Percentiles rank a stretch among this genome's conserved stretches.
Conservation (phyloP, 2,888 invertebrate genomes). For the Polyommatus iphigenia region DNA sequence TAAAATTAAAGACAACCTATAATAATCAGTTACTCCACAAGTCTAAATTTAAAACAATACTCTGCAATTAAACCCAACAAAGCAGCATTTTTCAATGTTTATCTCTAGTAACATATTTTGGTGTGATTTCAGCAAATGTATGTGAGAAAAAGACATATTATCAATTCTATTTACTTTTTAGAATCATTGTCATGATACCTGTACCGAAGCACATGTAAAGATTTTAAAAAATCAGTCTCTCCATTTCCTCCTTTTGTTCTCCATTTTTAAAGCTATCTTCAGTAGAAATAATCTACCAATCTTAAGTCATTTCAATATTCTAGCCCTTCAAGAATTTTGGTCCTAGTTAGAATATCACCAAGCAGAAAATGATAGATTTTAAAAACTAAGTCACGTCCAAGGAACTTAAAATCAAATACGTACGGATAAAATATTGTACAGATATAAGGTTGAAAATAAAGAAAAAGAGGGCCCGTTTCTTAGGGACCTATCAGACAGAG, state of each 20-base stretch:
- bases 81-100: not conserved
- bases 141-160: conserved; percentile 25
- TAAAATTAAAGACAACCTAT: not conserved
- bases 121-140: conserved; percentile 46
- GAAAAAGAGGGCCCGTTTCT: not conserved
- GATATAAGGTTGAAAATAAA: not conserved
- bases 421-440: not conserved
- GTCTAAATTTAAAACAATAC: too few relatives aligned
- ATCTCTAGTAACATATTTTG: not conserved
- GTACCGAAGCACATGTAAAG: conserved; percentile 73
- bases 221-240: conserved; percentile 74
- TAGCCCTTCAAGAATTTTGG: conserved; percentile 62
- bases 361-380: conserved; percentile 35
- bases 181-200: conserved; percentile 68
- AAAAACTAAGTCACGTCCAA: conserved; percentile 25
- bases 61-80: not conserved
- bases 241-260: conserved; percentile 63
- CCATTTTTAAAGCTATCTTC: conserved; percentile 73
- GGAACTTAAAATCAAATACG: not conserved
- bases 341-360: conserved; percentile 54
- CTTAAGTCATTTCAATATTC: conserved; percentile 52
- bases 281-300: conserved; percentile 61
- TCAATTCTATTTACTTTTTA: conserved; percentile 43
- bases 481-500: too few relatives aligned
- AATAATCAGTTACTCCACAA: not conserved